Percentiles rank a stretch among this genome's conserved stretches.
These are phyloP conservation scores for Cryptocheilus praepositus DNA, from an alignment of 2,888 invertebrate genomes.

Conservation along the genomic window DNA sequence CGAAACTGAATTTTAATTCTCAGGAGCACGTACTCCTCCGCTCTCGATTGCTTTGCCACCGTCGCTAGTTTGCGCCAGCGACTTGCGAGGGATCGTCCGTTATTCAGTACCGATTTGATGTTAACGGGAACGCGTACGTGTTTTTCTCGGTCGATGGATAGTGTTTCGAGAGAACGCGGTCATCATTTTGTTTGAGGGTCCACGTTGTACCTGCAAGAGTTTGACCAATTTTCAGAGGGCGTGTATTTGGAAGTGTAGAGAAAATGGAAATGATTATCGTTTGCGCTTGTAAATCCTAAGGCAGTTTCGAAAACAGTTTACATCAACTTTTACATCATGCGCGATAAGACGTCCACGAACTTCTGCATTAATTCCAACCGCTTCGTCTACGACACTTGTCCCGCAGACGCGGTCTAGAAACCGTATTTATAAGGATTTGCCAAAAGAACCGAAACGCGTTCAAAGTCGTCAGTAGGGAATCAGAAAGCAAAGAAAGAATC, in stretches of 20 bases:
- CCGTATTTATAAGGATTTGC: background rate
- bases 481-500: conserved; percentile 16
- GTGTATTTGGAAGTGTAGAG: too few species aligned
- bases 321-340: too few species aligned
- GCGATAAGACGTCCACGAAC: too few species aligned
- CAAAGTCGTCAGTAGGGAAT: conserved; percentile 20
- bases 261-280: too few species aligned
- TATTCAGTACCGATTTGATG: background rate
- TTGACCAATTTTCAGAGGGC: too few species aligned
- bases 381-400: too few species aligned
- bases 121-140: background rate
- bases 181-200: background rate
- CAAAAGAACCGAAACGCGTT: conserved; percentile 5
- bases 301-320: too few species aligned
- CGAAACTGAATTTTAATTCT: conserved; percentile 73
- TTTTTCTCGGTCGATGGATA: background rate
- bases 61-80: conserved; percentile 33
- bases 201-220: background rate
- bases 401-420: too few species aligned
- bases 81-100: background rate
- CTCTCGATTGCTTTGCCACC: conserved; percentile 48
- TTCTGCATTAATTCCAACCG: too few species aligned
- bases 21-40: conserved; percentile 35
- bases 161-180: background rate
- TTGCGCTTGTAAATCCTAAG: too few species aligned